Base-by-base conservation (phyloP, 2,797 vertebrate species). In the Lithobates pipiens region DNA sequence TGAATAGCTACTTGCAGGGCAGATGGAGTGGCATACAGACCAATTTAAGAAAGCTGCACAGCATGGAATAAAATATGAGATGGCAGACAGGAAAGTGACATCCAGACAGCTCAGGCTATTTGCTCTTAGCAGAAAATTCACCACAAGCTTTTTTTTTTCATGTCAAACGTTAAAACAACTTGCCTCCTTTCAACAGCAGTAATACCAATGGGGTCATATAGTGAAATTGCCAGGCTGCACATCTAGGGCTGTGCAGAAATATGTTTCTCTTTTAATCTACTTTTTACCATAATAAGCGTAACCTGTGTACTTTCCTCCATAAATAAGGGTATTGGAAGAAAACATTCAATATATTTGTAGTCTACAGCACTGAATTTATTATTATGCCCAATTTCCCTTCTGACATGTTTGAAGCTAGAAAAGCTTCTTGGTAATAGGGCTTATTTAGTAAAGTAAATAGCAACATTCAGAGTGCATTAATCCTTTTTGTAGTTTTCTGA, bases 81-180 rank as follows among this genome's bases (percentile, higher is more conserved):
- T 72, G 50, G 67, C 78, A 86, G 85, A 86, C 78, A 77, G 79
- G 65, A 86, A 86, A 82, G 74, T 86, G 85, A 86, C 85, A 86
- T 82, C 34, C 84, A 82, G 74, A 86, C 68, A 77, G 79, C 74
- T 65, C 85, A 76, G 67, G 34, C 85, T 82, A 86, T 82, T 86
- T 69, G 39, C 74, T 75, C 67, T 82, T 77, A 82, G 85, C 77
- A 85, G 65, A 76, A 44, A 81, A 76, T 76, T 81, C 78, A 81
- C 77, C 79, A 82, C 46, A 77, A 46, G 79, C 79, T 82, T 77
- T 76, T 72, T 46, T 76, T 82, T 61, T 61, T 67, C 79, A 82
- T 86, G 78, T 82, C 85, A 86, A 39, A 86, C 50, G 54, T 65
- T 86, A 82, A 82, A 82, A 77, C 79, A 86, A 82, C 74, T 72